These are phyloP conservation scores for Dendronephthya gigantea DNA, from an alignment of 64 coral and sea anemone species.

Conservation along the genomic window DNA sequence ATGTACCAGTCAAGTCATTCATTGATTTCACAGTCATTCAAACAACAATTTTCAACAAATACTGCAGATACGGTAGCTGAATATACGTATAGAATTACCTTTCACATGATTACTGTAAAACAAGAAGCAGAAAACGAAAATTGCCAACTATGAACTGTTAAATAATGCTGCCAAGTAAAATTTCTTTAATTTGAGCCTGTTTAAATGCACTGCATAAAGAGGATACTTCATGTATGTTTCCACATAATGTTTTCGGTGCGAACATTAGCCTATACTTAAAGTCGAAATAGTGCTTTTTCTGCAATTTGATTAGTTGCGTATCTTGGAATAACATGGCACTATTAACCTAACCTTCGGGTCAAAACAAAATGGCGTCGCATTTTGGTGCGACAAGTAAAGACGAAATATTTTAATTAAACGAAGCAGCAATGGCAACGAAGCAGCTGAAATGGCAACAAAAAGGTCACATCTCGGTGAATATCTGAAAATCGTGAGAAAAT, in stretches of 20 bases:
- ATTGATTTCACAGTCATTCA: neutral
- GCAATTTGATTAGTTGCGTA: no score
- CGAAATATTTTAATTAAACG: no score
- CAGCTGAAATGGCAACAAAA: neutral
- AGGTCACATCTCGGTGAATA: no score
- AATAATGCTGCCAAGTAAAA: neutral
- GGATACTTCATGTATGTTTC: neutral
- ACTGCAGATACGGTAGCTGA: neutral
- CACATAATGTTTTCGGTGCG: neutral
- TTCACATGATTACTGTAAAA: neutral
- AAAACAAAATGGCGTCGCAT: no score
- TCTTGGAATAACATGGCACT: no score
- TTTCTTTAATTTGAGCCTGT: neutral
- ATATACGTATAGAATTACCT: neutral
- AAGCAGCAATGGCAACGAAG: no score
- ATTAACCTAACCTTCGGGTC: no score
- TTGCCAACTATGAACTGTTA: neutral
- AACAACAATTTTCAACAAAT: neutral
- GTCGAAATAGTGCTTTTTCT: no score
- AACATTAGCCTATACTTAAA: no score
- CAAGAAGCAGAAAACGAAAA: neutral
- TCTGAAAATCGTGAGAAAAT: neutral
- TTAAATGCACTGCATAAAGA: neutral
- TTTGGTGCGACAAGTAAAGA: no score
- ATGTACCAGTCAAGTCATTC: neutral